Base-by-base conservation (phyloP, 2,888 invertebrate genomes). In the Microctonus hyperodae region DNA sequence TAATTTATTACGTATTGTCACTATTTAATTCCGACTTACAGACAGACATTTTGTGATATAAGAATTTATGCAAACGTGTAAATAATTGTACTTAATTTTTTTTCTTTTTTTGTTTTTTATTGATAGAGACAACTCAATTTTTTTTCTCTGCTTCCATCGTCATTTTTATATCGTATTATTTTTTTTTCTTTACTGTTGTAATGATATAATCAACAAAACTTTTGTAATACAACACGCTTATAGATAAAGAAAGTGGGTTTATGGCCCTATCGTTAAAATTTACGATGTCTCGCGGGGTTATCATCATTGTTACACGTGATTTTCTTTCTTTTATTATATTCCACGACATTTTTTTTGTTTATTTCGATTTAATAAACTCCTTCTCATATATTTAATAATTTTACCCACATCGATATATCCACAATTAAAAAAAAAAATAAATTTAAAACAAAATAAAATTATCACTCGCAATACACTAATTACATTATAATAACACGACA, bases 181-280 rank as follows among this genome's bases (percentile, higher is more conserved):
- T 51, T 48, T 48, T 22, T 48, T 6, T 9, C 1, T 22, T 22
- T n/a, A 13, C 28, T 53, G 28, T 61, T 48, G 44, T 33, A 33
- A 61, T 51, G 33, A 23, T 25, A 48, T 28, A 31, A 33, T 16
- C 48, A 56, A 57, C 33, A 20, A 64, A 64, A 64, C 48, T 57
- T 48, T 64, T 64, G 56, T 48, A 55, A 55, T 48, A 22, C 50
- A 64, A 48, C 33, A 25, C 35, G 59, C 44, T 44, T 44, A 44
- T 44, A 65, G 65, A 65, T 65, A 65, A 65, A 60, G 55, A 60
- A 65, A 60, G 60, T 65, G 59, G 65, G 65, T 65, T 65, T 65
- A 65, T 40, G 59, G 33, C 48, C 64, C 37, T 60, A 60, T 65
- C 65, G 55, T 60, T 65, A 60, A 61, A 60, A 65, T 65, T 67